phyloP scores from a whole-genome alignment of 2,113 vertebrate genomes.

The Chloroceryle aenea region DNA sequence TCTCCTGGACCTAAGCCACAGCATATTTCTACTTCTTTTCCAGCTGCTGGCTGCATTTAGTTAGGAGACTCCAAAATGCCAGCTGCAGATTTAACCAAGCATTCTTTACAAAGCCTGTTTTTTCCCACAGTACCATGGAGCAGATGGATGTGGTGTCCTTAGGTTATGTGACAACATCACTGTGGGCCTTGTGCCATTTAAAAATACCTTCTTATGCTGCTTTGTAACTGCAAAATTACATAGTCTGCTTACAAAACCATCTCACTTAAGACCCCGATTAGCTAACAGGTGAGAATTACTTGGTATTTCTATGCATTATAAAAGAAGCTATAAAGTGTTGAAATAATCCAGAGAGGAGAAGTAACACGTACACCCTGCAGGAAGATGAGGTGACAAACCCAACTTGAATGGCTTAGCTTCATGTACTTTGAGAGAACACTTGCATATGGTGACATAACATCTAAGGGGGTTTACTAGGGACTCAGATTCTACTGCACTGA shows the following conservation, averaged over 20 bases:
- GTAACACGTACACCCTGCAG: background rate
- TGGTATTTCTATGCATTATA: background rate
- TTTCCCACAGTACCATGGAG: background rate
- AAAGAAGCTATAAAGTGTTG: background rate
- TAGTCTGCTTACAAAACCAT: background rate
- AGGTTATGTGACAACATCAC: background rate
- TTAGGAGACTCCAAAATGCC: background rate
- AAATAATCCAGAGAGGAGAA: background rate
- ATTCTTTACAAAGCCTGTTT: background rate
- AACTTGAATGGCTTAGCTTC: background rate
- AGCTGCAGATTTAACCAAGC: background rate
- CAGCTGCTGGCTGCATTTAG: background rate
- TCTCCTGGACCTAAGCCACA: background rate
- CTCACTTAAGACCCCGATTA: background rate
- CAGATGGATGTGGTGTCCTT: background rate
- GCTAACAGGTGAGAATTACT: background rate
- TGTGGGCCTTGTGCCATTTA: background rate
- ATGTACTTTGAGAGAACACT: background rate
- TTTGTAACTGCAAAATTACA: background rate
- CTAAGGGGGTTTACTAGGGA: background rate
- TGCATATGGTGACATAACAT: accelerated
- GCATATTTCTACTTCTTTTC: background rate
- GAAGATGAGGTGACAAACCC: background rate
- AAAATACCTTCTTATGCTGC: background rate
- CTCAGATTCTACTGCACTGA: background rate